A percentile compares a stretch with the other conserved stretches of the same genome.
phyloP scores from a whole-genome alignment of 2,113 vertebrate species.

The Petromus typicus region DNA sequence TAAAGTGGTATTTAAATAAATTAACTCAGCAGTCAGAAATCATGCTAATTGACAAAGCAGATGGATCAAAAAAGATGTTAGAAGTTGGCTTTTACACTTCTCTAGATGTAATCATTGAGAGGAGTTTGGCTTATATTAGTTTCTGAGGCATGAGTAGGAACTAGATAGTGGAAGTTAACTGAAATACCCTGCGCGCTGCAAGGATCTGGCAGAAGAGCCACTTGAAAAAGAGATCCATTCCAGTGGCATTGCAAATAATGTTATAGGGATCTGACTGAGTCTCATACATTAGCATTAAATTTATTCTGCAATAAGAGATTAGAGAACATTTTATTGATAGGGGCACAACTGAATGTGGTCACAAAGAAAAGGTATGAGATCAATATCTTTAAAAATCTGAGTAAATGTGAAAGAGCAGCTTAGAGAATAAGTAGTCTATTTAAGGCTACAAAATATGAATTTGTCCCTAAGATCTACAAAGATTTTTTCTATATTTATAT shows the following conservation, averaged over 20 bases:
- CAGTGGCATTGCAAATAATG: background rate
- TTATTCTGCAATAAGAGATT: background rate
- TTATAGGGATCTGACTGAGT: background rate
- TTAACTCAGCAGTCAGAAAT: background rate
- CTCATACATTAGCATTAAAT: background rate
- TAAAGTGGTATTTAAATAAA: background rate
- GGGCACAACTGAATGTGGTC: background rate
- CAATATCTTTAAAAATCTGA: background rate
- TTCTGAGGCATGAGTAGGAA: background rate
- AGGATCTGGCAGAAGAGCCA: background rate
- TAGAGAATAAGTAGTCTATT: background rate
- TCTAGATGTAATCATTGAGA: conserved; percentile 1
- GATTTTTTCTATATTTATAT: background rate
- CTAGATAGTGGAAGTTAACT: background rate
- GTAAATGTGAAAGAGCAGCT: background rate
- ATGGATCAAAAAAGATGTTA: background rate
- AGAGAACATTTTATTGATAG: background rate
- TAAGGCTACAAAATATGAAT: background rate
- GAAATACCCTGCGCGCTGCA: background rate
- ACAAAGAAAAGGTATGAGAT: background rate
- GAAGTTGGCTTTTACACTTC: background rate
- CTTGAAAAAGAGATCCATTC: background rate
- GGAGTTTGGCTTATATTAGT: background rate
- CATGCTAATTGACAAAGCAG: background rate
- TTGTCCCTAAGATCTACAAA: background rate